Evolutionary conservation across 2,888 invertebrate species (phyloP).

Genomic region (Sinopyrophorus schimmeli): DNA sequence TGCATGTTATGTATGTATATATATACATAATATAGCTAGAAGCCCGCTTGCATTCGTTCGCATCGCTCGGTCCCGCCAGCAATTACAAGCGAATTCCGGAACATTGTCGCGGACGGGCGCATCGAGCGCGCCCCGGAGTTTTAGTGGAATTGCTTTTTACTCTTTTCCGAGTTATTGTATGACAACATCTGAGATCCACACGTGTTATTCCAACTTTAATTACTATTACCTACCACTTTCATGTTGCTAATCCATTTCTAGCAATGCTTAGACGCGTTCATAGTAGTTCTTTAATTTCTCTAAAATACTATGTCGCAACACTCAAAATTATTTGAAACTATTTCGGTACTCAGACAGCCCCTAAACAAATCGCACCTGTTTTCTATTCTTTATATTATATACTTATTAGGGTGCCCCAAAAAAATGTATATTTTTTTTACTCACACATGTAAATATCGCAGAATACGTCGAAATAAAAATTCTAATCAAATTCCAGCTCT

Average conservation of each 20-base stretch:
- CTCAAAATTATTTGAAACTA: no score
- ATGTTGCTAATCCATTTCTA: constrained; percentile 51
- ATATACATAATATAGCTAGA: constrained; percentile 13
- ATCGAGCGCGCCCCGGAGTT: constrained; percentile 43
- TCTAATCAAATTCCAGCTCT: no score
- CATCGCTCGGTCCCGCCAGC: constrained; percentile 39
- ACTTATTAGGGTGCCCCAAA: no score
- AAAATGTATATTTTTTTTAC: no score
- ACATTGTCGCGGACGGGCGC: constrained; percentile 41
- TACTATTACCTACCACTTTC: constrained; percentile 52
- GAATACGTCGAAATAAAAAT: no score
- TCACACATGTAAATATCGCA: no score
- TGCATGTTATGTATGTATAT: constrained; percentile 8
- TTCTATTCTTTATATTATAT: no score
- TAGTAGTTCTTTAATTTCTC: no score
- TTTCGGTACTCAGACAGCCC: no score
- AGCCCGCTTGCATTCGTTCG: constrained; percentile 25
- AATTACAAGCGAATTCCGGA: constrained; percentile 48
- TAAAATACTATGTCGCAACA: no score
- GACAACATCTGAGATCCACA: constrained; percentile 46
- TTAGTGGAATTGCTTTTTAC: constrained; percentile 52
- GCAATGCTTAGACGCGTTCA: no score
- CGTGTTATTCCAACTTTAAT: constrained; percentile 49
- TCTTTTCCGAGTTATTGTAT: constrained; percentile 46
- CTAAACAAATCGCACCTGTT: no score